Evolutionary conservation across 64 coral and sea anemone species (phyloP), one percentile per base, ranked within the genome.

Genomic region (Dendrophyllia cribrosa): DNA sequence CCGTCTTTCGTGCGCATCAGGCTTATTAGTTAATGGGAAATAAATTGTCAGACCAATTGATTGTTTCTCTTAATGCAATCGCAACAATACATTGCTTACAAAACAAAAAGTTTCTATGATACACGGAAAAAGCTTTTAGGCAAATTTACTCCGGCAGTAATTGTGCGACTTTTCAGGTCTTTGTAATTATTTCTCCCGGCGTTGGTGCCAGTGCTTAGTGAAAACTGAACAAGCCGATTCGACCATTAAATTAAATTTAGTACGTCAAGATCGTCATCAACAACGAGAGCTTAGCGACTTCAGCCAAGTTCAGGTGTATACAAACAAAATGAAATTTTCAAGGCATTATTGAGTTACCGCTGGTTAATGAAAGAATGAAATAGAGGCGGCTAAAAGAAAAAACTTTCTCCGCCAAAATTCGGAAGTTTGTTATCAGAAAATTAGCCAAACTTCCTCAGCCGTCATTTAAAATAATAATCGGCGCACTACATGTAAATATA

Each of bases 101-200:
- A 84, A 84, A 84, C 62, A 64, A 84, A 46, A 23, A 17, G 34
- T 6, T 45, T 50, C 34, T 13, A 49, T 50, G 16, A 17, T 50
- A 10, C 19, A 68, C 45, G 10, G 3, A 84, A 84, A 84, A 84
- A 84, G 80, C 80, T 84, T 84, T 84, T 84, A 84, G 45, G 80
- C 80, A 84, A 84, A 84, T 75, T 82, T 16, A 26, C 53, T 7
- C 53, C 2, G 21, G n/a, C 51, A 59, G 77, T 56, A 12, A 79
- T 79, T 79, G 77, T 59, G 52, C 51, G 46, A 4, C 20, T 9
- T 79, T 58, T 12, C 5, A 68, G n/a, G 9, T 24, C 61, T 15
- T 10, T 6, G 43, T 68, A 46, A 64, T 45, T 68, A 44, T 21
- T 66, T 45, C 9, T n/a, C 58, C n/a, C n/a, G n/a, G n/a, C 20